Percentiles rank a stretch among this genome's conserved stretches.
phyloP scores from a whole-genome alignment of 2,888 invertebrate genomes.

The Arge pagana region DNA sequence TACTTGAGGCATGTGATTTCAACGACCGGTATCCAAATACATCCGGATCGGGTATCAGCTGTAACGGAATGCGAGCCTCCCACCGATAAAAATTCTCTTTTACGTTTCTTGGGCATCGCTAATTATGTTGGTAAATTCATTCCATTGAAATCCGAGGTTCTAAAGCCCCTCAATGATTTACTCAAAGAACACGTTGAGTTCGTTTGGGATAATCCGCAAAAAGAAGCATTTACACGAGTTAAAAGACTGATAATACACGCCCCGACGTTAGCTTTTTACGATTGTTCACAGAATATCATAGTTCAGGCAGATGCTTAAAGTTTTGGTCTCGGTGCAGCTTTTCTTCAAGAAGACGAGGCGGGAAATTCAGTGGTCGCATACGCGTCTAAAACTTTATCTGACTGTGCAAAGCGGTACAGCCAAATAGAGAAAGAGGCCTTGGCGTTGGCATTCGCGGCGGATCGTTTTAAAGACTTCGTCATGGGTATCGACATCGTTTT shows the following conservation, averaged over 20 bases:
- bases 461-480: conserved; percentile 42
- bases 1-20: conserved; percentile 37
- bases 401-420: conserved; percentile 44
- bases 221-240: conserved; percentile 36
- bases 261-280: conserved; percentile 41
- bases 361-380: conserved; percentile 40
- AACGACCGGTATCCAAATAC: conserved; percentile 26
- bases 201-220: conserved; percentile 29
- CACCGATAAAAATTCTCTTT: conserved; percentile 27
- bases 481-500: conserved; percentile 38
- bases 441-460: conserved; percentile 42
- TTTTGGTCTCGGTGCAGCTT: conserved; percentile 41
- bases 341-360: conserved; percentile 36
- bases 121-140: conserved; percentile 30
- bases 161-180: conserved; percentile 28
- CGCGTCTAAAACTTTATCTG: conserved; percentile 41
- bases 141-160: conserved; percentile 32
- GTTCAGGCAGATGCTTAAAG: conserved; percentile 40
- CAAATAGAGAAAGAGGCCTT: conserved; percentile 51
- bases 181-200: conserved; percentile 27
- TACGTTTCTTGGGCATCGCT: conserved; percentile 29
- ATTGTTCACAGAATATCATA: conserved; percentile 29
- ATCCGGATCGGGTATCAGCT: conserved; percentile 25
- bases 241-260: conserved; percentile 35
- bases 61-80: conserved; percentile 28